These are phyloP conservation scores for Acromyrmex heyeri DNA, from an alignment of 1,140 invertebrate genomes.

Conservation along the genomic window DNA sequence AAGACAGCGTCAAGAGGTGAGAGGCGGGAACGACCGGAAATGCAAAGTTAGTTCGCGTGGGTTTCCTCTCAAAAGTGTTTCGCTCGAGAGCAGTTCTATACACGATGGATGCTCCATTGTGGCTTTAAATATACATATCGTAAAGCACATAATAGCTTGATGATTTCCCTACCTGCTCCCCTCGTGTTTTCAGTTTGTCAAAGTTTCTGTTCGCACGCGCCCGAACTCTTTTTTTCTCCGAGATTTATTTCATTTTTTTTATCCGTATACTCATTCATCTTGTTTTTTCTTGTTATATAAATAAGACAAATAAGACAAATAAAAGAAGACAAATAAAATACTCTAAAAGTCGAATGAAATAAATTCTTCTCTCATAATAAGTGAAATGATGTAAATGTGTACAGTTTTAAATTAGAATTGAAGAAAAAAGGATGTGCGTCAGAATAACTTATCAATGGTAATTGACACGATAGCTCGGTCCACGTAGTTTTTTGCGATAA, in stretches of 20 bases:
- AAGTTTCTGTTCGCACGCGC: background rate
- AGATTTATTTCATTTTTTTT: background rate
- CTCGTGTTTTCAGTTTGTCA: background rate
- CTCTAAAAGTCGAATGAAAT: background rate
- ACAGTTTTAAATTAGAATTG: constrained; percentile 16
- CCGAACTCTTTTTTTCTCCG: background rate
- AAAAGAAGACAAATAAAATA: background rate
- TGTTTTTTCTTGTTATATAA: background rate
- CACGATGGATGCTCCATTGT: constrained; percentile 11
- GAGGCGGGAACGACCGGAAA: constrained; percentile 60
- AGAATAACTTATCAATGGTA: constrained; percentile 25
- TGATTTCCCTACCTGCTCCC: constrained; percentile 33
- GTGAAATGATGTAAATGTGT: constrained; percentile 12
- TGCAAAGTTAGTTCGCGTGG: constrained; percentile 46
- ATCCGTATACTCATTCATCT: background rate
- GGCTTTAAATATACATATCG: constrained; percentile 48
- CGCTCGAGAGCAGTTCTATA: background rate
- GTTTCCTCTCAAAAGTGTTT: constrained; percentile 54
- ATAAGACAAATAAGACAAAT: background rate
- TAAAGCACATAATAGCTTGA: constrained; percentile 25
- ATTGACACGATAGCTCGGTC: constrained; percentile 6
- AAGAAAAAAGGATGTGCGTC: background rate
- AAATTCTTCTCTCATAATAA: constrained; percentile 13
- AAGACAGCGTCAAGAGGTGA: constrained; percentile 59
- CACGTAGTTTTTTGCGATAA: background rate